These are phyloP conservation scores for Actenoides hombroni DNA, from an alignment of 2,113 vertebrate genomes.

Conservation along the genomic window DNA sequence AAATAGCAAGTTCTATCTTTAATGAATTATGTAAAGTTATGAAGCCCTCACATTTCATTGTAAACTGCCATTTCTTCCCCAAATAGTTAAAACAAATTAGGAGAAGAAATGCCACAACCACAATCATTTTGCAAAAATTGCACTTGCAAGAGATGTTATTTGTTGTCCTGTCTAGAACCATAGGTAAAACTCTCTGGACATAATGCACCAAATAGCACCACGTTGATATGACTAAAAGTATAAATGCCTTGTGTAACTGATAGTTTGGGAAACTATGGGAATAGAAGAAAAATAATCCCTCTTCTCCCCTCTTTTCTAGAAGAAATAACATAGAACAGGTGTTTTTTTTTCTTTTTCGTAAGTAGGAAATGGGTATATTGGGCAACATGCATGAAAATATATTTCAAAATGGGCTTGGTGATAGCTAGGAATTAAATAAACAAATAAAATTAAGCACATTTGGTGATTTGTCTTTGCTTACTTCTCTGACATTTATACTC, in stretches of 20 bases:
- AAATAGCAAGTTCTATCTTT: constrained; percentile 13
- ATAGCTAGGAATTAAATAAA: neutral
- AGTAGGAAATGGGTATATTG: neutral
- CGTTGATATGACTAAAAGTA: neutral
- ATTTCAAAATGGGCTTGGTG: neutral
- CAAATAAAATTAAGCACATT: neutral
- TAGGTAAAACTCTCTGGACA: constrained; percentile 7
- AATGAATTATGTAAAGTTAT: neutral
- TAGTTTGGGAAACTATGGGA: neutral
- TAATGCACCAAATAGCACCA: neutral
- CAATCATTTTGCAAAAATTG: neutral
- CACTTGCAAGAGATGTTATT: neutral
- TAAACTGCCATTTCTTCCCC: neutral
- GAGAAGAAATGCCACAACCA: neutral
- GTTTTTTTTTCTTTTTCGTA: neutral
- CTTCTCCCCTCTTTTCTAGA: neutral
- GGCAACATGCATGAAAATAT: neutral
- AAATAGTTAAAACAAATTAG: neutral
- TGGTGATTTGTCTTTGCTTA: neutral
- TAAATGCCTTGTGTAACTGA: neutral
- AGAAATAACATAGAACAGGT: neutral
- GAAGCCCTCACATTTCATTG: neutral
- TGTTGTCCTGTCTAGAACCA: too few relatives aligned
- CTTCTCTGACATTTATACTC: neutral
- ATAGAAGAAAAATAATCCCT: neutral